Evolutionary conservation across 2,113 vertebrate species (phyloP).

Genomic region (Cnemophilus loriae): DNA sequence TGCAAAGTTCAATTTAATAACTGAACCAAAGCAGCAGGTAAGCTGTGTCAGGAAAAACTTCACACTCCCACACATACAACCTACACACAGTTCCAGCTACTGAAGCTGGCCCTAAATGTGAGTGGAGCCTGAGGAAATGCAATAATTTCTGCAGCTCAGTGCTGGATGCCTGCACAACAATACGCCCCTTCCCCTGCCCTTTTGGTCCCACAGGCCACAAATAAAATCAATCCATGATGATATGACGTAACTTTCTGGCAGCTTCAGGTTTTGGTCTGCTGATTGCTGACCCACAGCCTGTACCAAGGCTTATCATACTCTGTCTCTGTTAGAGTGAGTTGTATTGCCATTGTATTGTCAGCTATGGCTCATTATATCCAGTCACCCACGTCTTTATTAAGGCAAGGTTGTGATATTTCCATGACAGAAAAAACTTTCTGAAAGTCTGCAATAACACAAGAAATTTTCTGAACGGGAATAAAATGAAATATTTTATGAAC

Average conservation of each 20-base stretch:
- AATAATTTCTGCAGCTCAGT: background rate
- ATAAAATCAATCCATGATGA: background rate
- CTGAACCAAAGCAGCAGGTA: background rate
- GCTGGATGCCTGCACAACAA: background rate
- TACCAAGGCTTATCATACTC: background rate
- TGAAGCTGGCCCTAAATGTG: background rate
- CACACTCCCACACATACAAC: background rate
- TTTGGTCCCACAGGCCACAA: background rate
- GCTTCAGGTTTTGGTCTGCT: background rate
- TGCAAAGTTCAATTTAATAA: conserved; percentile 23
- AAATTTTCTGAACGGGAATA: background rate
- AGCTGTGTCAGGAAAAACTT: conserved; percentile 34
- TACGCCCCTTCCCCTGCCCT: background rate
- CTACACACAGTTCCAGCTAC: background rate
- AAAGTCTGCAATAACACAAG: background rate
- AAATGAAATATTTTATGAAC: background rate
- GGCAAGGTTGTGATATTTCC: background rate
- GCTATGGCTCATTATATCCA: background rate
- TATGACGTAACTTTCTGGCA: background rate
- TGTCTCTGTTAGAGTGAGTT: background rate
- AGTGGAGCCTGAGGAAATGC: background rate
- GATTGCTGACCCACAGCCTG: background rate
- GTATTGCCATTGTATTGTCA: background rate
- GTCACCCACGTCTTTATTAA: background rate
- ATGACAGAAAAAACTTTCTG: background rate